Evolutionary conservation across 2,797 vertebrate species (phyloP), one percentile per base, ranked within the genome.

Genomic region (Chaenodraco wilsoni): DNA sequence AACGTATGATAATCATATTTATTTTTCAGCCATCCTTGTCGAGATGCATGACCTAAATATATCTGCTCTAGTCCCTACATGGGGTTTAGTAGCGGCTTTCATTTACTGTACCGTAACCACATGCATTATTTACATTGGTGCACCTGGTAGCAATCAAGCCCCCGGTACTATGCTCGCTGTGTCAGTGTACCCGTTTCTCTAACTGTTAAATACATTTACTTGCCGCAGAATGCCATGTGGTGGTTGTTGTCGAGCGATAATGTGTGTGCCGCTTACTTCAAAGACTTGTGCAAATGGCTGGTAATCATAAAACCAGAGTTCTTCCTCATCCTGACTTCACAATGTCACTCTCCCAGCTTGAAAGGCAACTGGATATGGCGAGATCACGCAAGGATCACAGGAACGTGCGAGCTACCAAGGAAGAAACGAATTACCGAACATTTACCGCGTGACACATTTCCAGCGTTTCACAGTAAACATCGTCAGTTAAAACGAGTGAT

Each of bases 81-180:
- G 45, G 27, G 40, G 48, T 56, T 12, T 44, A 46, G 13, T 7
- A 37, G 27, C 64, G 21, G 48, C 48, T 66, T 70, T 70, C 41
- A 69, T 46, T 9, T 49, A 45, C 54, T 64, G 54, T 45, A 65
- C 23, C 1, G 2, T 61, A 41, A 62, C n/a, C 9, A 37, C 49
- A 43, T 68, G 44, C 15, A 61, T 51, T 59, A 50, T 64, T 64
- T 16, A 56, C n/a, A 45, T 0, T 9, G 44, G 5, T 37, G 40
- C 10, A 21, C 37, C 0, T 4, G 14, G 61, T 19, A 69, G 40
- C 14, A 50, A 23, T 41, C 37, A 57, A 44, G 46, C 51, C 43
- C 8, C 17, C 17, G 11, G 45, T 46, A 16, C 52, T 9, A 11
- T 17, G 27, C 15, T 19, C 49, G 6, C 19, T 12, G 33, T 37